Evolutionary conservation across 2,888 invertebrate genomes (phyloP).

Genomic region (Periphyllus acericola): DNA sequence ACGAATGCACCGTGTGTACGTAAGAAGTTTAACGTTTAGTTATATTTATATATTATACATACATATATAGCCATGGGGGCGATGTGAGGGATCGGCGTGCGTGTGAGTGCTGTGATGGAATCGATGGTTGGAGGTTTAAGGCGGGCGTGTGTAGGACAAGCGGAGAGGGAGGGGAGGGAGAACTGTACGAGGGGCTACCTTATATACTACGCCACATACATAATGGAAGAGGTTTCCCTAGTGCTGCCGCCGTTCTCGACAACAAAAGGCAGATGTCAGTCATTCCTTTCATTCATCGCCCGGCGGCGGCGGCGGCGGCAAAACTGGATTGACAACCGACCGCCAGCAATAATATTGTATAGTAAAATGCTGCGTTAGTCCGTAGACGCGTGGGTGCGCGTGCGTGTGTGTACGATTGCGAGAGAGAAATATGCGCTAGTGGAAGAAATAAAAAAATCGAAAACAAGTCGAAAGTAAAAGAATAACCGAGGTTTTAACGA

Average conservation of each 20-base stretch:
- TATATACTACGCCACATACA: slow-evolving; percentile 32
- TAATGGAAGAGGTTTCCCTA: slow-evolving; percentile 48
- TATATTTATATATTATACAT: not conserved
- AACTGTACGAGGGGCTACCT: not conserved
- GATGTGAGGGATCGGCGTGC: not conserved
- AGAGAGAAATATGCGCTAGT: not conserved
- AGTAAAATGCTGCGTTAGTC: slow-evolving; percentile 9
- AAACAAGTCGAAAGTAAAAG: not conserved
- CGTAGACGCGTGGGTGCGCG: not conserved
- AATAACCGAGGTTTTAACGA: slow-evolving; percentile 12
- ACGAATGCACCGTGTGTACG: not conserved
- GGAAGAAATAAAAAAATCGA: not conserved
- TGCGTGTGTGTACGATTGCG: not conserved
- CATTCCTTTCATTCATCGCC: slow-evolving; percentile 48
- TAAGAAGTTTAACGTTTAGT: too few species aligned
- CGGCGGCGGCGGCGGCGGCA: not conserved
- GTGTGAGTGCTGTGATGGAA: not conserved
- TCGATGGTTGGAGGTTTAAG: not conserved
- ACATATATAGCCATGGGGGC: not conserved
- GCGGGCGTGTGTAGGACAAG: not conserved
- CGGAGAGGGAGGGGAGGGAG: too few species aligned
- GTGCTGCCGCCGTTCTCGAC: not conserved
- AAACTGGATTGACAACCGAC: slow-evolving; percentile 55
- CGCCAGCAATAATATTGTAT: not conserved
- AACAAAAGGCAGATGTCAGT: slow-evolving; percentile 58